phyloP scores from a whole-genome alignment of 2,888 invertebrate genomes.

The Drosophila crucigera region DNA sequence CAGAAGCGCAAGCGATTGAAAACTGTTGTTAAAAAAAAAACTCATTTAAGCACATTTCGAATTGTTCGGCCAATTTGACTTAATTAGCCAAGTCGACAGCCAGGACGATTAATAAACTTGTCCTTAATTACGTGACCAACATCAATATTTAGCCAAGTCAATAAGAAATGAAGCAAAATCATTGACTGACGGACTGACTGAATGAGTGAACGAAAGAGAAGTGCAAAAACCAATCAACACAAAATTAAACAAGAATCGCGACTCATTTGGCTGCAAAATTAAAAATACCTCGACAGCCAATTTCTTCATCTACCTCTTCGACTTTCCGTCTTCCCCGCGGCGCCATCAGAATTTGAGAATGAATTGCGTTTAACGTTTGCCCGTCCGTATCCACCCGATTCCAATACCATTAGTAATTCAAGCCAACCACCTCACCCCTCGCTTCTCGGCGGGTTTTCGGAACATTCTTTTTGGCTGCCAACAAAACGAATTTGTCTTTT shows the following conservation, averaged over 20 bases:
- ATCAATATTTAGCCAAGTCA: conserved; percentile 39
- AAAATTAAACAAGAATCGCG: conserved; percentile 67
- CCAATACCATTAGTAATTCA: conserved; percentile 60
- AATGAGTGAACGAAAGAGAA: conserved; percentile 18
- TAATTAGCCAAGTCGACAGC: conserved; percentile 59
- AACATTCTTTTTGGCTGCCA: conserved; percentile 24
- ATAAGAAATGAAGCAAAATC: conserved; percentile 25
- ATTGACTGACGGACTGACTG: conserved; percentile 29
- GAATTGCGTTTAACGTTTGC: conserved; percentile 70
- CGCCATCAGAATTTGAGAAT: conserved; percentile 52
- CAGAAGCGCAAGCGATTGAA: not conserved
- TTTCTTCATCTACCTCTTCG: conserved; percentile 31
- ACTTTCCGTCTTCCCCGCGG: not conserved
- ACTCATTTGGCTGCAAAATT: conserved; percentile 70
- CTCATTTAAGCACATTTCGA: conserved; percentile 51
- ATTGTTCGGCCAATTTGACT: conserved; percentile 66
- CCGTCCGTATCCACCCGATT: conserved; percentile 22
- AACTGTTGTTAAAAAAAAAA: conserved; percentile 21
- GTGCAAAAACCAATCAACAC: conserved; percentile 67
- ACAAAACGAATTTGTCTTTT: conserved; percentile 76
- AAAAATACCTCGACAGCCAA: conserved; percentile 63
- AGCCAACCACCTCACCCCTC: conserved; percentile 4
- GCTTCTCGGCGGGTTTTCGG: not conserved
- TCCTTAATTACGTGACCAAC: conserved; percentile 72
- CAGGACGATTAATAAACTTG: conserved; percentile 71